Evolutionary conservation across 2,888 invertebrate genomes (phyloP).

Genomic region (Cerastoderma edule): DNA sequence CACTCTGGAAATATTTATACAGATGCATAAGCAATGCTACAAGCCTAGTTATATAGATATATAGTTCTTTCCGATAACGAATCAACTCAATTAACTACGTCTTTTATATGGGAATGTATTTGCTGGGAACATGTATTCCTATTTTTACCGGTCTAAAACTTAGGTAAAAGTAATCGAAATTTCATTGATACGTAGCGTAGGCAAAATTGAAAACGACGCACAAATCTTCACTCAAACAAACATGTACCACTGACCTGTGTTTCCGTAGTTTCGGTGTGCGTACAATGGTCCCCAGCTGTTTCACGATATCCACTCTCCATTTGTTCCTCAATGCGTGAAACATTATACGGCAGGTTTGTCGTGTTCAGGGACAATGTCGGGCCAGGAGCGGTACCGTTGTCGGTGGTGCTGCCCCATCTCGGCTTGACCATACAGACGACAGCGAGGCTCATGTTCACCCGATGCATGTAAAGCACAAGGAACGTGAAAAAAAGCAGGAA

Average conservation of each 20-base stretch:
- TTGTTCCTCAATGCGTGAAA: neutral
- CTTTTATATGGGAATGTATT: too few species aligned
- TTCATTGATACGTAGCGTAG: too few species aligned
- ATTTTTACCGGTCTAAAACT: too few species aligned
- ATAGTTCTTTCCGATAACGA: too few species aligned
- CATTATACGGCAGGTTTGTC: neutral
- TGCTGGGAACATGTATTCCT: too few species aligned
- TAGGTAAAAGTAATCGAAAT: too few species aligned
- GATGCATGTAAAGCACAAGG: constrained; percentile 40
- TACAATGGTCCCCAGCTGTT: neutral
- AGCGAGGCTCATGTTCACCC: constrained; percentile 53
- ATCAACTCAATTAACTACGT: too few species aligned
- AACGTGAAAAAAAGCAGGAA: constrained; percentile 31
- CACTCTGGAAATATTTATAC: too few species aligned
- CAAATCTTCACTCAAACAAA: too few species aligned
- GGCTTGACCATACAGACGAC: constrained; percentile 50
- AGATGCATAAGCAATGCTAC: too few species aligned
- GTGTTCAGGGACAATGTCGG: neutral
- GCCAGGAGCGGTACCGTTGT: neutral
- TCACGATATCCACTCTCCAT: neutral
- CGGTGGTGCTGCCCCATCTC: neutral
- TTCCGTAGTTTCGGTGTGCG: neutral
- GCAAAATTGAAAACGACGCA: too few species aligned
- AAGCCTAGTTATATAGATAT: too few species aligned
- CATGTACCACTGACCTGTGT: neutral